phyloP scores from a whole-genome alignment of 2,797 vertebrate species.

The Bufotes viridis region DNA sequence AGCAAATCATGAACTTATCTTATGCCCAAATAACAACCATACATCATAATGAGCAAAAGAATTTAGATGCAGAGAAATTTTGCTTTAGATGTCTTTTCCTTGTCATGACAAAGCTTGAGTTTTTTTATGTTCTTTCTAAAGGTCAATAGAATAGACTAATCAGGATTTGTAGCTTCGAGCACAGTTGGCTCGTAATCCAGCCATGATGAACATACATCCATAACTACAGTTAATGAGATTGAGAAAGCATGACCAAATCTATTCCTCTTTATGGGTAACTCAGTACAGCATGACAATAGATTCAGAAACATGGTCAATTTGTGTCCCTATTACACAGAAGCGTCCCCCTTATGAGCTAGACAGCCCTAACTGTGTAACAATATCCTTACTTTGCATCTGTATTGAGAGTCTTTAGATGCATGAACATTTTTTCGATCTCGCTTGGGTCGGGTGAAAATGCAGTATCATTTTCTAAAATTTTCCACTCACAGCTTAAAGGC shows the following conservation, averaged over 20 bases:
- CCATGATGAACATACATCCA: slow-evolving; percentile 27
- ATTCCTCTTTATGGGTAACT: background rate
- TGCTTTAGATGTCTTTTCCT: background rate
- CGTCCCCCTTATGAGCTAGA: slow-evolving; percentile 2
- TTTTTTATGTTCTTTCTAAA: slow-evolving; percentile 16
- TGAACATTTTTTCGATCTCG: too few species aligned
- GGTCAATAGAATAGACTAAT: slow-evolving; percentile 19
- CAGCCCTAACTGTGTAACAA: background rate
- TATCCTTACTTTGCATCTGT: background rate
- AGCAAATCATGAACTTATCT: background rate
- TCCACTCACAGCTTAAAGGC: too few species aligned
- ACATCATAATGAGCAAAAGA: slow-evolving; percentile 3
- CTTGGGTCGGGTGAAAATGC: too few species aligned
- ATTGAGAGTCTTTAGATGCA: too few species aligned
- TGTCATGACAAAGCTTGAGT: background rate
- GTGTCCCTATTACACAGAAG: background rate
- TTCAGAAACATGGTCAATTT: background rate
- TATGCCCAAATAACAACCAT: background rate
- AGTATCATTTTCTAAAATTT: too few species aligned
- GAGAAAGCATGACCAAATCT: background rate
- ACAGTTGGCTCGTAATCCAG: background rate
- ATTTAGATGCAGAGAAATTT: background rate
- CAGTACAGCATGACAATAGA: background rate
- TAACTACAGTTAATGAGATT: slow-evolving; percentile 6
- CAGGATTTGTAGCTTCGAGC: slow-evolving; percentile 6